Conservation (phyloP, 1,140 invertebrate genomes). For the Diachasma alloeum region DNA sequence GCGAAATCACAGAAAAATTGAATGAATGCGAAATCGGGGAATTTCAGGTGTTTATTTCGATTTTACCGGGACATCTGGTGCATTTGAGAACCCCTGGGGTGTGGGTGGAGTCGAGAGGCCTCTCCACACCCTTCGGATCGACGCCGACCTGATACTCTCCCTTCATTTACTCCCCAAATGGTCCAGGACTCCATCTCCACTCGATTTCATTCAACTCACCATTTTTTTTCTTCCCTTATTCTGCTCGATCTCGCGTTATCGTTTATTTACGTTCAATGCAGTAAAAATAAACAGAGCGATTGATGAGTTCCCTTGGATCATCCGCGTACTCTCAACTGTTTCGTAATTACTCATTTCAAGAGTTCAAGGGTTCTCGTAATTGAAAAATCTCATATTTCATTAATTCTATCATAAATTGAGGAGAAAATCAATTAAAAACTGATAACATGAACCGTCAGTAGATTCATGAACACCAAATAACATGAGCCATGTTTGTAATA, state of each 20-base stretch:
- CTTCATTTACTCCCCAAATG: background rate
- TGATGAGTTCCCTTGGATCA: background rate
- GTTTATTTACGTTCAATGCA: background rate
- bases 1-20: too few species aligned
- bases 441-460: too few species aligned
- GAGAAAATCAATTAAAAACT: too few species aligned
- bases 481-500: too few species aligned
- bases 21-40: too few species aligned
- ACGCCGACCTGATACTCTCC: too few species aligned
- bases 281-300: background rate
- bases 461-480: too few species aligned
- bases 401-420: too few species aligned
- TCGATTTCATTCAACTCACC: background rate
- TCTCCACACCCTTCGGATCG: background rate
- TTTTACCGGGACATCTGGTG: background rate
- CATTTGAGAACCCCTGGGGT: constrained; percentile 18
- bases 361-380: too few species aligned
- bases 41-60: background rate
- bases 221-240: background rate
- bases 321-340: background rate
- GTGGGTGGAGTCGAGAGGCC: constrained; percentile 18
- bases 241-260: background rate
- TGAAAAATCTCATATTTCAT: background rate
- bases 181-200: background rate
- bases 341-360: background rate